Conservation (phyloP, 2,888 invertebrate species). For the Drosophila neotestacea region DNA sequence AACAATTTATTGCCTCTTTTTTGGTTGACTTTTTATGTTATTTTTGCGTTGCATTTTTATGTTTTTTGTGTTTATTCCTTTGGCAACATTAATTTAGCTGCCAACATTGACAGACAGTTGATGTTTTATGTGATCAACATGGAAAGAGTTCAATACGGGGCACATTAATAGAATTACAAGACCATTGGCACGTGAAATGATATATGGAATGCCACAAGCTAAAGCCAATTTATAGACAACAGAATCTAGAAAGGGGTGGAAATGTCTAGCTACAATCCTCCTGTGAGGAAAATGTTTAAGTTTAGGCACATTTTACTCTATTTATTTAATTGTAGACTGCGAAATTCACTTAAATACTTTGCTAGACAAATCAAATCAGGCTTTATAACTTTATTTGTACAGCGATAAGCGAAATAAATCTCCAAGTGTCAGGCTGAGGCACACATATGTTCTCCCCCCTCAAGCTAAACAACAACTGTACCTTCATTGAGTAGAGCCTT, state of each 20-base stretch:
- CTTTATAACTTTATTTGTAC: conserved; percentile 76
- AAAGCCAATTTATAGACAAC: neutral
- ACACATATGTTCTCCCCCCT: conserved; percentile 56
- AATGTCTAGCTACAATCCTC: neutral
- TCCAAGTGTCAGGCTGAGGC: conserved; percentile 69
- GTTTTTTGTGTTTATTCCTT: conserved; percentile 45
- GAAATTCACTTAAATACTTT: conserved; percentile 51
- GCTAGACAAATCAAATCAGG: conserved; percentile 67
- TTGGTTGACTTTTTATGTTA: conserved; percentile 73
- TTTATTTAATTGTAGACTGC: conserved; percentile 5
- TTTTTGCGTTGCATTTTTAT: conserved; percentile 79
- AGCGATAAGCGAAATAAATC: conserved; percentile 77
- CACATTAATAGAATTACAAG: conserved; percentile 74
- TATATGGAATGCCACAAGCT: conserved; percentile 41
- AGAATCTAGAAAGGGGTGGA: conserved; percentile 1
- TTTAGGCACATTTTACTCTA: neutral
- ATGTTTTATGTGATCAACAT: conserved; percentile 54
- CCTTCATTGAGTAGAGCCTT: conserved; percentile 31
- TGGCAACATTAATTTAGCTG: conserved; percentile 65
- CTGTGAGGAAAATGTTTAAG: neutral
- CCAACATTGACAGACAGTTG: conserved; percentile 74
- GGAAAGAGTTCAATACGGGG: conserved; percentile 38
- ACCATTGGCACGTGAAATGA: conserved; percentile 61
- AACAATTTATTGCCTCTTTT: conserved; percentile 68
- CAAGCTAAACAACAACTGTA: conserved; percentile 51